These are phyloP conservation scores for Hipposideros armiger DNA, from an alignment of 2,113 vertebrate species.

Conservation along the genomic window DNA sequence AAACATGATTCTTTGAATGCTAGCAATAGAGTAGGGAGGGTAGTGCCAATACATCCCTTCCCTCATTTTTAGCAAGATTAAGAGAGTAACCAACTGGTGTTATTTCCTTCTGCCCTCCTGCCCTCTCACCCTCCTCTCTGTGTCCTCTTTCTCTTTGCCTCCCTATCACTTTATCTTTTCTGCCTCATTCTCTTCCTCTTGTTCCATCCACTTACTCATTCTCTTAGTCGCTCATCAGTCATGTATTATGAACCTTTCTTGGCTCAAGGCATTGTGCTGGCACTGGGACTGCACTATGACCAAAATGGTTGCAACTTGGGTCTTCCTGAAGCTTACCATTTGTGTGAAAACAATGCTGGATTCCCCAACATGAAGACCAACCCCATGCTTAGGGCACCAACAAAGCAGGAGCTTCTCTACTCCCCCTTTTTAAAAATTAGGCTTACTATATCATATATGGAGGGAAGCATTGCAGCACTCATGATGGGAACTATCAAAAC, in stretches of 20 bases:
- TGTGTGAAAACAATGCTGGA: not conserved
- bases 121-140: not conserved
- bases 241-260: not conserved
- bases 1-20: conserved; percentile 77
- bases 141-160: not conserved
- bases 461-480: not conserved
- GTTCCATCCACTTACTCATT: not conserved
- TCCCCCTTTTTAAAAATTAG: not conserved
- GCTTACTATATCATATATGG: not conserved
- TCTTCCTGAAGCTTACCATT: not conserved
- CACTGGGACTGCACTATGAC: not conserved
- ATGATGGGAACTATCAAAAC: not conserved
- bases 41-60: conserved; percentile 64
- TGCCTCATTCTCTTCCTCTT: not conserved
- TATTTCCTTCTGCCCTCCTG: not conserved
- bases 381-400: accelerated
- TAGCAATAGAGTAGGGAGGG: conserved; percentile 46
- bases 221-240: not conserved
- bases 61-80: not conserved
- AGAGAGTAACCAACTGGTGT: not conserved
- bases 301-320: not conserved
- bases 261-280: not conserved
- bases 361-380: not conserved
- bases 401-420: not conserved
- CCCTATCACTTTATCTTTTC: not conserved